Evolutionary conservation across 2,797 vertebrate genomes (phyloP), one percentile per base, ranked within the genome.

Genomic region (Sebastes dallii): DNA sequence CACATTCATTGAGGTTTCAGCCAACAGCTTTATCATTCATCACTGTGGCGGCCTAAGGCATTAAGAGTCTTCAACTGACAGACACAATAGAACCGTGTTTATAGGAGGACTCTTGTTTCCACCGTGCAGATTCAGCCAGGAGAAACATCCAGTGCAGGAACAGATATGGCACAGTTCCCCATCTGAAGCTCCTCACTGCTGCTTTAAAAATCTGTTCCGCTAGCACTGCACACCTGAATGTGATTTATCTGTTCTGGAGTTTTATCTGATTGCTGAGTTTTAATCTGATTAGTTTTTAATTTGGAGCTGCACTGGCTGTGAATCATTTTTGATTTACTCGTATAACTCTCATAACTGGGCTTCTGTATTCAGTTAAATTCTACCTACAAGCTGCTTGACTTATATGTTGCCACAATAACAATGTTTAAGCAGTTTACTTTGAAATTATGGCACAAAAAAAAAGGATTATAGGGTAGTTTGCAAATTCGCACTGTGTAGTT

Each of bases 61-160:
- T 78, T 68, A 68, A 66, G n/a, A 69, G 9, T 69, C 30, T 68
- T 72, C 54, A 27, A 13, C 69, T 78, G 32, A 91, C 56, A 73
- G 55, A 68, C 59, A 66, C 50, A 73, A 42, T 52, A 62, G 16
- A 73, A 29, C 27, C 0, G 1, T 14, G 22, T 72, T 72, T 61
- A 39, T 39, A 77, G 50, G 60, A 81, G 66, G 67, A 42, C 0
- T 42, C 7, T 4, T 75, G 52, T 54, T 82, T 83, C 78, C 71
- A 60, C 20, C 0, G 50, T 78, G 80, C 72, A 27, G 39, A 70
- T 32, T 55, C 46, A 72, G 73, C 79, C 83, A 86, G 70, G 12
- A 82, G 75, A 82, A 82, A 86, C 71, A 86, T 72, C 69, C 83
- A 80, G 64, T 32, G 22, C 66, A 73, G 67, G 27, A 50, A 66